These are phyloP conservation scores for Ligdia adustata DNA, from an alignment of 2,888 invertebrate species.

Conservation along the genomic window DNA sequence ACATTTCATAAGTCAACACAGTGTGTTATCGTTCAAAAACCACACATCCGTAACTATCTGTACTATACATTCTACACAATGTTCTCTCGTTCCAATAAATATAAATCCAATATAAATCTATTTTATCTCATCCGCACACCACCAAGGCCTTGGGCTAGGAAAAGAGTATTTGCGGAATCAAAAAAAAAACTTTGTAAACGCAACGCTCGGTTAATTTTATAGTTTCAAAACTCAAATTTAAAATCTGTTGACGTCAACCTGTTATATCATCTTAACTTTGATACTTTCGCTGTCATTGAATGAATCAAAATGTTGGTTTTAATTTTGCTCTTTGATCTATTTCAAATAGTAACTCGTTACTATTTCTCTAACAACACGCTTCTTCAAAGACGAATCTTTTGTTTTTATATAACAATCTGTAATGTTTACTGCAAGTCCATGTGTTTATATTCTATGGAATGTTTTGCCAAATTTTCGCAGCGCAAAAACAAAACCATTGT, in stretches of 20 bases:
- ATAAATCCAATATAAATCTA: constrained; percentile 30
- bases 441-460: constrained; percentile 22
- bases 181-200: constrained; percentile 19
- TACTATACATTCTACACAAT: not conserved
- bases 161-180: constrained; percentile 25
- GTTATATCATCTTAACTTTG: constrained; percentile 8
- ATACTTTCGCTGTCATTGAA: constrained; percentile 3
- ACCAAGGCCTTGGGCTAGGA: constrained; percentile 28
- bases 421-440: constrained; percentile 10
- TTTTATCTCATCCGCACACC: constrained; percentile 37
- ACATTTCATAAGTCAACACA: constrained; percentile 21
- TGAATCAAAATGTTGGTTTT: constrained; percentile 8
- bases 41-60: constrained; percentile 14
- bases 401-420: constrained; percentile 11
- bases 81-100: constrained; percentile 25
- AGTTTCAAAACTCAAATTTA: constrained; percentile 21
- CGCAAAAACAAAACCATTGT: constrained; percentile 33
- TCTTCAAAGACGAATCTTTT: not conserved
- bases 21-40: constrained; percentile 20
- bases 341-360: constrained; percentile 1
- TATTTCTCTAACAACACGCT: constrained; percentile 2
- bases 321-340: constrained; percentile 10
- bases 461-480: constrained; percentile 28
- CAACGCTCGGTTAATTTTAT: constrained; percentile 21
- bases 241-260: constrained; percentile 27